Base-by-base conservation (phyloP, 1,140 invertebrate species). In the Drosophila littoralis region DNA sequence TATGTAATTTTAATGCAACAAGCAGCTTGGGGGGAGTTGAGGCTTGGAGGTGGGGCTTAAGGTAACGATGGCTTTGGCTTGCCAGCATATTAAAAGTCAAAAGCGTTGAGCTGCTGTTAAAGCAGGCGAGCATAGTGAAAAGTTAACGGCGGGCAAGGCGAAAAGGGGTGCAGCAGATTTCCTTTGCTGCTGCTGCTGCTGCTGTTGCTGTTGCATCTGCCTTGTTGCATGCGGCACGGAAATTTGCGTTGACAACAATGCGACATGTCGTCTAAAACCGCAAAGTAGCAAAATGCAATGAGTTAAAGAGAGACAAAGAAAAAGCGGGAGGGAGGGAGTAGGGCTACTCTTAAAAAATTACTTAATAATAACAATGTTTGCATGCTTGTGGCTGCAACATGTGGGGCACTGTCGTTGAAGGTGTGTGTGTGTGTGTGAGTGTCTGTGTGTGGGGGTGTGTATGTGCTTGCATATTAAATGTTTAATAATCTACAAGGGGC, bases 41-140 rank as follows among this genome's bases (percentile, higher is more conserved):
- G 48, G 42, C 8, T 28, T 15, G n/a, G 48, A 15, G 38, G n/a
- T 17, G 66, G 9, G 12, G 50, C 43, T 69, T 61, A 69, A 69
- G 66, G 71, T 74, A 74, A 50, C 57, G 71, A 48, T 36, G 51
- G 66, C 74, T 81, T 73, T 40, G 68, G 73, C 59, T 74, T 80
- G 81, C 71, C 83, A 66, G 77, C 83, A 88, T 88, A 88, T 88
- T 89, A 88, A 88, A 89, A 88, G 79, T 86, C 82, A 88, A 81
- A 86, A 88, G 82, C 68, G 79, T 79, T 88, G 75, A 85, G 75
- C 83, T 78, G 65, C 45, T 66, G 58, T 60, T 45, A 63, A 50
- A 33, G 45, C 55, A 66, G 51, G 22, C 22, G 4, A 28, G 22
- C 22, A 28, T 5, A 28, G 22, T 28, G 22, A 28, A 28, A 28